Evolutionary conservation across 92 coral and sea anemone species (phyloP).

Genomic region (Palythoa caribaeorum): DNA sequence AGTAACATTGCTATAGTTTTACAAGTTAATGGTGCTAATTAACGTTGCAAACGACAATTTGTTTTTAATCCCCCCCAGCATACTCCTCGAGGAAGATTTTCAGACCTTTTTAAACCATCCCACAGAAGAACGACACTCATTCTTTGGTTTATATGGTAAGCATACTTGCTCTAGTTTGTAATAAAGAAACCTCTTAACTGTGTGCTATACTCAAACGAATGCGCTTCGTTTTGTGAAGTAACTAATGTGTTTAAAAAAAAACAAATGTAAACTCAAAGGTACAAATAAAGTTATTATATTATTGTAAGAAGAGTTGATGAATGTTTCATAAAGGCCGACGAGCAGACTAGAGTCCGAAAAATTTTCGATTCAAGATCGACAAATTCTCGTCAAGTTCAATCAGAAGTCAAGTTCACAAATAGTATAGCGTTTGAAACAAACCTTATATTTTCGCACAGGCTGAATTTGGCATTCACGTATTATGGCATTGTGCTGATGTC

Average conservation of each 20-base stretch:
- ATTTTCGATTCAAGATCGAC: no score
- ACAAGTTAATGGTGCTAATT: not conserved
- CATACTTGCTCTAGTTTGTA: not conserved
- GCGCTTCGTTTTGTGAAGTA: no score
- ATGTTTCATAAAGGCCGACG: no score
- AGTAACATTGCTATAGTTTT: no score
- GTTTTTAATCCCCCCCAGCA: conserved; percentile 41
- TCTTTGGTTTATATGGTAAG: conserved; percentile 96
- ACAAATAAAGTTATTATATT: no score
- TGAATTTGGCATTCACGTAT: conserved; percentile 87
- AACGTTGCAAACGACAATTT: not conserved
- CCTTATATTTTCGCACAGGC: conserved; percentile 52
- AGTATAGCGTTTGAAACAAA: not conserved
- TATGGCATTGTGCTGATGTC: conserved; percentile 91
- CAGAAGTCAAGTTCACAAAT: not conserved
- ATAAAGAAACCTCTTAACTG: not conserved
- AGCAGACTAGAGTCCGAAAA: no score
- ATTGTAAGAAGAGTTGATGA: no score
- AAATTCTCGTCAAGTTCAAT: not conserved
- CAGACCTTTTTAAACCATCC: conserved; percentile 78
- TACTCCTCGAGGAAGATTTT: conserved; percentile 74
- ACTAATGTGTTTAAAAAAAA: no score
- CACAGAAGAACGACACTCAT: conserved; percentile 75
- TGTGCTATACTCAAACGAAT: no score
- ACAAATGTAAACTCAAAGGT: no score